Base-by-base conservation (phyloP, 2,113 vertebrate species). In the Psettodes erumei region DNA sequence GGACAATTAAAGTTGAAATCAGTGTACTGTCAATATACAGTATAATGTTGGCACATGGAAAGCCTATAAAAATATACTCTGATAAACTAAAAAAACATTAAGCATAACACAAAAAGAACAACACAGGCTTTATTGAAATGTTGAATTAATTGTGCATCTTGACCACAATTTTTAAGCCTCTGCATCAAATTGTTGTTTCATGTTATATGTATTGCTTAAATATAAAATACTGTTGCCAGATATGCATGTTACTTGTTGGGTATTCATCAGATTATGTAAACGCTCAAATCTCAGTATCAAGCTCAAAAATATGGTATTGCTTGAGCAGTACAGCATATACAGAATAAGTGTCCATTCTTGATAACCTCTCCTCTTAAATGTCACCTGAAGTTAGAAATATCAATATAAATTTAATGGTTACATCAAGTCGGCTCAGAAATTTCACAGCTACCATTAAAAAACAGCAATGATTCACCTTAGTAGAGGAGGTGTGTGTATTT, bases 41-140 rank as follows among this genome's bases (percentile, higher is more conserved):
- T 27, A 9, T 43, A 53, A 13, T 40, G 33, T 25, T 62, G 53
- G 13, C 54, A 81, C 21, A 33, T 43, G 1, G 28, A 37, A 59
- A 67, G 54, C 6, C 32, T 50, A 38, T 67, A 63, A 82, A 67
- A 61, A 40, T 47, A 67, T 21, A 40, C 23, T 35, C 19, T 48
- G 19, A 40, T 25, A n/a, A 50, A 47, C 1, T 21, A 2, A 27
- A 10, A 18, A 6, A 28, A 45, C 25, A 58, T 45, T 9, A n/a
- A 3, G 23, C 10, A 51, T 3, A 48, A 23, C n/a, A n/a, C n/a
- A n/a, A n/a, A n/a, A n/a, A n/a, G n/a, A n/a, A n/a, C n/a, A n/a
- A n/a, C n/a, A n/a, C n/a, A 18, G 8, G 12, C 45, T 47, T 30
- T n/a, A 35, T 16, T 9, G 13, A 32, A 38, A 45, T 2, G n/a